Conservation (phyloP, 2,888 invertebrate species). For the Drosophila subquinaria region DNA sequence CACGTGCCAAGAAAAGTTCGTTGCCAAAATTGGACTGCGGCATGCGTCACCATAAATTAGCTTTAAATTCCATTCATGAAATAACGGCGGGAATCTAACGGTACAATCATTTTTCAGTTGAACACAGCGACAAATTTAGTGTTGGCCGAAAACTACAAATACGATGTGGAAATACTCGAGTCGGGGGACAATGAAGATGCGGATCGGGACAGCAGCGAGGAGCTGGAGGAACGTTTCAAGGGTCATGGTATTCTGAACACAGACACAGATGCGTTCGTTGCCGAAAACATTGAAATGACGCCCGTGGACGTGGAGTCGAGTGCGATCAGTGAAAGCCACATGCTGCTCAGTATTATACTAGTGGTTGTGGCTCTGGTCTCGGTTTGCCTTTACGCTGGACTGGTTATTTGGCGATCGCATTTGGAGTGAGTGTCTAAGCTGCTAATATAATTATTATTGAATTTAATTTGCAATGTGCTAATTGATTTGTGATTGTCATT, state of each 20-base stretch:
- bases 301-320: slow-evolving; percentile 57
- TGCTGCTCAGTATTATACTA: slow-evolving; percentile 78
- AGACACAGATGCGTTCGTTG: slow-evolving; percentile 75
- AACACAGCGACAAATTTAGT: slow-evolving; percentile 68
- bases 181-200: slow-evolving; percentile 67
- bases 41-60: slow-evolving; percentile 8
- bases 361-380: slow-evolving; percentile 77
- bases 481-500: slow-evolving; percentile 30
- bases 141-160: slow-evolving; percentile 75
- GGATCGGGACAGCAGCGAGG: slow-evolving; percentile 65
- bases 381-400: slow-evolving; percentile 75
- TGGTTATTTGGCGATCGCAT: slow-evolving; percentile 82
- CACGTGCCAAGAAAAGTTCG: slow-evolving; percentile 55
- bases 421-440: slow-evolving; percentile 79
- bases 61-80: background rate
- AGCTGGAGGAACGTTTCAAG: slow-evolving; percentile 82
- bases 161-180: slow-evolving; percentile 83
- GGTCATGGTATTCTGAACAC: slow-evolving; percentile 72
- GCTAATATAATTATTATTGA: slow-evolving; percentile 43
- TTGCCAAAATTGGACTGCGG: slow-evolving; percentile 22
- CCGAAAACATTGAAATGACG: slow-evolving; percentile 83
- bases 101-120: slow-evolving; percentile 29
- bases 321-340: slow-evolving; percentile 70
- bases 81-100: slow-evolving; percentile 17
- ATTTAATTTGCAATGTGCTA: slow-evolving; percentile 39